phyloP scores from a whole-genome alignment of 2,888 invertebrate genomes.

The Entomobrya multifasciata region DNA sequence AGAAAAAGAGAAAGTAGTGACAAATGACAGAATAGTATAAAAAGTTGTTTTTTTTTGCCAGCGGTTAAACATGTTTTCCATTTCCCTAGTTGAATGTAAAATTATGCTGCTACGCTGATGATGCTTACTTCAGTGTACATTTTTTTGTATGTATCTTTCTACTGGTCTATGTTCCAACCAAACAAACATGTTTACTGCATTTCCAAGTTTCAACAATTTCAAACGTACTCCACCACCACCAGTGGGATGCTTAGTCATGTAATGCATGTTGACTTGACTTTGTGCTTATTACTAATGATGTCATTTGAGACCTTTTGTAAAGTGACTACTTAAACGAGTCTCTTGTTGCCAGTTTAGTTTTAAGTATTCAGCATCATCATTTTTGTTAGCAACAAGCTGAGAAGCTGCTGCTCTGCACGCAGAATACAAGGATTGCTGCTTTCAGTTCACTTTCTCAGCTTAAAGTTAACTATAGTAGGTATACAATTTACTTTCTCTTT shows the following conservation, averaged over 20 bases:
- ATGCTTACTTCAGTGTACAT: background rate
- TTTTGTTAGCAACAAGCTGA: conserved; percentile 29
- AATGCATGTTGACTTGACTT: background rate
- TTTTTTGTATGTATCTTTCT: background rate
- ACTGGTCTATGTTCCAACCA: too few relatives aligned
- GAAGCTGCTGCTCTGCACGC: background rate
- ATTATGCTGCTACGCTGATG: background rate
- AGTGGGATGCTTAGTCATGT: background rate
- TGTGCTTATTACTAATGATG: conserved; percentile 53
- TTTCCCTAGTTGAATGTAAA: background rate
- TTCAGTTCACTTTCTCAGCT: background rate
- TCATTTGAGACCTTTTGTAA: conserved; percentile 59
- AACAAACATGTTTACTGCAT: conserved; percentile 18
- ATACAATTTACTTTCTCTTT: conserved; percentile 2
- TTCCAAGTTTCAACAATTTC: too few relatives aligned
- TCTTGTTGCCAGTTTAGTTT: conserved; percentile 51
- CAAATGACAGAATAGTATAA: too few relatives aligned
- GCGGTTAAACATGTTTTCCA: background rate
- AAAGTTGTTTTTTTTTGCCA: background rate
- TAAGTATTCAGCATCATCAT: background rate
- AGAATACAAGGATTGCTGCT: too few relatives aligned
- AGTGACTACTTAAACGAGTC: conserved; percentile 54
- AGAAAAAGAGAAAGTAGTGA: too few relatives aligned
- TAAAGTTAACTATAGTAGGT: background rate
- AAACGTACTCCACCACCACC: too few relatives aligned